Evolutionary conservation across 2,797 vertebrate species (phyloP).

Genomic region (Ctenopoma multispine): DNA sequence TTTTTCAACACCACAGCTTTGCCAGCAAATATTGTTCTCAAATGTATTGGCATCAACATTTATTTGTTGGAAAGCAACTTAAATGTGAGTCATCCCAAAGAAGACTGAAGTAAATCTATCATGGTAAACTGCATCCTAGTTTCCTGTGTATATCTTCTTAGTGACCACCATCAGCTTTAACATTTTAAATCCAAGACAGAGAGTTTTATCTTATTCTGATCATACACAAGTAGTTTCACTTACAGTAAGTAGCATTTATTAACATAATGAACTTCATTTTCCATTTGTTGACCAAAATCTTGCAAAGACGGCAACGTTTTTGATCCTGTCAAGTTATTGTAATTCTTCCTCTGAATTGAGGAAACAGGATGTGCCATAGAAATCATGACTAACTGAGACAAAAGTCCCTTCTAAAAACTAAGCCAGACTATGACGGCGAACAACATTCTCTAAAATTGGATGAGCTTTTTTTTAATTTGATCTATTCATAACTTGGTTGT

Average conservation of each 20-base stretch:
- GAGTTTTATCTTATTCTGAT: neutral
- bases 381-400: constrained; percentile 49
- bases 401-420: constrained; percentile 33
- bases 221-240: constrained; percentile 6
- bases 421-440: constrained; percentile 5
- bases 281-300: neutral
- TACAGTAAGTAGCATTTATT: neutral
- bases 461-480: constrained; percentile 18
- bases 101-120: neutral
- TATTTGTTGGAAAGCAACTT: constrained; percentile 24
- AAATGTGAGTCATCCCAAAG: constrained; percentile 12
- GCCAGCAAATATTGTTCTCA: constrained; percentile 24
- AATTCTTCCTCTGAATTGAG: constrained; percentile 16
- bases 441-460: constrained; percentile 39
- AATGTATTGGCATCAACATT: constrained; percentile 11
- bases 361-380: constrained; percentile 43
- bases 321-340: constrained; percentile 6
- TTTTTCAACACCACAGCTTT: constrained; percentile 1
- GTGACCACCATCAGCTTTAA: neutral
- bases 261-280: neutral
- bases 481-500: constrained; percentile 45
- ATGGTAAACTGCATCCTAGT: neutral
- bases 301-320: constrained; percentile 1
- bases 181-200: neutral
- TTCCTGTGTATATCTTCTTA: neutral